These are phyloP conservation scores for Agriotes lineatus DNA, from an alignment of 2,888 invertebrate genomes.

Conservation along the genomic window DNA sequence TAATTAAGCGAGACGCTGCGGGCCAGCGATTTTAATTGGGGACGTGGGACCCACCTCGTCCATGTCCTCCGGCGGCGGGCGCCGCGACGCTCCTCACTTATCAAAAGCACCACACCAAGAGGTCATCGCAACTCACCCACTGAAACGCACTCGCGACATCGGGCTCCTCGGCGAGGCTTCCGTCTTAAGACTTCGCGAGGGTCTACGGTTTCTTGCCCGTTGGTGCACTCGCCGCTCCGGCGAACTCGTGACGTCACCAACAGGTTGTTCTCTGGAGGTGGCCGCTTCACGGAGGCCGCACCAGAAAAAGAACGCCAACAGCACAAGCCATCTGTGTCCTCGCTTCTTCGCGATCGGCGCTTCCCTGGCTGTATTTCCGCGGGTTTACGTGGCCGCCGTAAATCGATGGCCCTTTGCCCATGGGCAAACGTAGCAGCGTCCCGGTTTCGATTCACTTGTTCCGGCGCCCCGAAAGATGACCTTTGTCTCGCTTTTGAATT, in stretches of 20 bases:
- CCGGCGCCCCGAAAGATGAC: no score
- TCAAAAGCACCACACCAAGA: constrained; percentile 9
- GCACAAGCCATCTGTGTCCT: no score
- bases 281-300: constrained; percentile 60
- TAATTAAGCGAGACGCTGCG: constrained; percentile 3
- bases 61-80: background rate
- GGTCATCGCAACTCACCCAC: constrained; percentile 33
- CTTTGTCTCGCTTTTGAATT: no score
- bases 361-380: no score
- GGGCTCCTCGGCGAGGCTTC: constrained; percentile 15
- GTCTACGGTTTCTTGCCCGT: constrained; percentile 40
- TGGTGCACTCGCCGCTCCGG: constrained; percentile 37
- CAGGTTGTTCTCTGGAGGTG: constrained; percentile 61
- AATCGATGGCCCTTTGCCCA: no score
- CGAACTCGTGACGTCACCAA: constrained; percentile 61
- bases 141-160: constrained; percentile 25
- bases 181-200: constrained; percentile 22
- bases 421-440: no score
- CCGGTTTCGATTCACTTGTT: no score
- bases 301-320: no score
- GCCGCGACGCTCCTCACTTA: background rate
- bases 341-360: no score
- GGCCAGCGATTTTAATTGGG: constrained; percentile 15
- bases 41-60: constrained; percentile 30
- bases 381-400: no score